phyloP scores from a whole-genome alignment of 1,140 invertebrate species.

The Papilio polytes region DNA sequence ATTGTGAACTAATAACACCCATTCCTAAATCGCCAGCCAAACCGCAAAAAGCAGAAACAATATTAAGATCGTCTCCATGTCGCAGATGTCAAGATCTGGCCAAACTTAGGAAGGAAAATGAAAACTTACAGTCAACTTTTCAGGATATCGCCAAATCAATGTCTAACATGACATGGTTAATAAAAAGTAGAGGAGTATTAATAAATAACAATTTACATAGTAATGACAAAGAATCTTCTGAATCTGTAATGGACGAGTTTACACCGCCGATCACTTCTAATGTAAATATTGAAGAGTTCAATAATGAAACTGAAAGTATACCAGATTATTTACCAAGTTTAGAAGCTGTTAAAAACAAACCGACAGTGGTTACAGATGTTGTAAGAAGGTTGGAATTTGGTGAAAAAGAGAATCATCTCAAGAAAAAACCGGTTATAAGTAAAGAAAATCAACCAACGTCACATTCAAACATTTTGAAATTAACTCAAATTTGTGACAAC shows the following conservation, averaged over 20 bases:
- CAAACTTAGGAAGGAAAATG: conserved; percentile 30
- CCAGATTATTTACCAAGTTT: not conserved
- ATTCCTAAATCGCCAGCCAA: conserved; percentile 62
- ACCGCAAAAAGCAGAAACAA: conserved; percentile 35
- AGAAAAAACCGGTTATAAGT: not conserved
- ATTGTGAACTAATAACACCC: conserved; percentile 59
- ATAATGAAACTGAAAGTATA: not conserved
- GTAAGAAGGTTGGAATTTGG: not conserved
- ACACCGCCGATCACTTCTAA: not conserved
- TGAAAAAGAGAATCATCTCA: not conserved
- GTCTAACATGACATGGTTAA: conserved; percentile 1
- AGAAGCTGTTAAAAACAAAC: not conserved
- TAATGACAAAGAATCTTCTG: not conserved
- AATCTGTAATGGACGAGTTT: not conserved
- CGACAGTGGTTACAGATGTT: not conserved
- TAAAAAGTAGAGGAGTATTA: conserved; percentile 9
- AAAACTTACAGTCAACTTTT: conserved; percentile 4
- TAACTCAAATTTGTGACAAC: not conserved
- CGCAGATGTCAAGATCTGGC: conserved; percentile 1
- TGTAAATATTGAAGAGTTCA: not conserved
- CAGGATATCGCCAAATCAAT: conserved; percentile 13
- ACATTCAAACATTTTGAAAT: not conserved
- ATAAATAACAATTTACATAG: not conserved
- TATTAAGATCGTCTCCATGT: not conserved
- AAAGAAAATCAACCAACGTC: not conserved